Evolutionary conservation across 1,140 invertebrate genomes (phyloP).

Genomic region (Microplitis mediator): DNA sequence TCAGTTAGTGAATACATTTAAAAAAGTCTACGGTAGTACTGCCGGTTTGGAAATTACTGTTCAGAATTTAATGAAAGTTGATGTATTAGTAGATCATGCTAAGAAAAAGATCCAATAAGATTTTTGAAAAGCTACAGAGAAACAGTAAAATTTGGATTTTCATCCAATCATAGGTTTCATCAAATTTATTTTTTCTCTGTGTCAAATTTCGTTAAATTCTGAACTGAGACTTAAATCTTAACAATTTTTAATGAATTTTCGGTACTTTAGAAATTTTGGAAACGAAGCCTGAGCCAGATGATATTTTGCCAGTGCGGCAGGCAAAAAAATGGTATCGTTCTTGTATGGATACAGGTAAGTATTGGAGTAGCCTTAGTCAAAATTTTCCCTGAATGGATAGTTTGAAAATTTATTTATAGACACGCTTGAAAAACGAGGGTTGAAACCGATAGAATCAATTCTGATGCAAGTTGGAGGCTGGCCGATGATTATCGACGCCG

Average conservation of each 20-base stretch:
- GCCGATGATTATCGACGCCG: slow-evolving; percentile 40
- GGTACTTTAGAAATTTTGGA: slow-evolving; percentile 31
- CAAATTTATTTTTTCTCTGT: background rate
- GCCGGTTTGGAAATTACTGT: too few relatives aligned
- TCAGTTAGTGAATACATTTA: too few relatives aligned
- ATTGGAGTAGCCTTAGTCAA: background rate
- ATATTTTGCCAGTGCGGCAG: slow-evolving; percentile 33
- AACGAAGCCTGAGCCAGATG: background rate
- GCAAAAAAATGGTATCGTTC: slow-evolving; percentile 37
- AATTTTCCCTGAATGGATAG: background rate
- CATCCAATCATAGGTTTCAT: slow-evolving; percentile 13
- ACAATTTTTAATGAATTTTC: background rate
- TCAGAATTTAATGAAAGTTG: too few relatives aligned
- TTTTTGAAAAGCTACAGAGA: too few relatives aligned
- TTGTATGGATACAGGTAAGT: slow-evolving; percentile 36
- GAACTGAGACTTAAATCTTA: too few relatives aligned
- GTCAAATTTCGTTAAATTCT: too few relatives aligned
- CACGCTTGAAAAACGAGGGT: slow-evolving; percentile 26
- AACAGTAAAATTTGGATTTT: too few relatives aligned
- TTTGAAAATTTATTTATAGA: slow-evolving; percentile 11
- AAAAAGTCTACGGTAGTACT: too few relatives aligned
- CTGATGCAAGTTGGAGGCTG: slow-evolving; percentile 40
- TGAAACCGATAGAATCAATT: slow-evolving; percentile 33
- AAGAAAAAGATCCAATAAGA: too few relatives aligned
- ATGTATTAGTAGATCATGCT: too few relatives aligned